Percentiles rank a stretch among this genome's conserved stretches.
Conservation (phyloP, 2,797 vertebrate genomes). For the Pangasius djambal region DNA sequence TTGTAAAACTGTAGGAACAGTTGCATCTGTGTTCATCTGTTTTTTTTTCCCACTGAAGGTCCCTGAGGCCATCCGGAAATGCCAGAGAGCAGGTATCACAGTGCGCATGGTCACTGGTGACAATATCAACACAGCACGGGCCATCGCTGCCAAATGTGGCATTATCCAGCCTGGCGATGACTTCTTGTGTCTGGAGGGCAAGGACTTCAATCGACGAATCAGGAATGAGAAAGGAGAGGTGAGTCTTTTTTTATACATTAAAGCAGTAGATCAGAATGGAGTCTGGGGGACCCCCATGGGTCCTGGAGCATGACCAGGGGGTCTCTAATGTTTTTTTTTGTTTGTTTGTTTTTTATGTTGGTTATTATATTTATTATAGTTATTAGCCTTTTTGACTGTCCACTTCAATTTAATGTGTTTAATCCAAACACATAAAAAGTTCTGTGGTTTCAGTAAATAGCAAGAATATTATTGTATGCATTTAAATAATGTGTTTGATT, state of each 20-base stretch:
- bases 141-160: slow-evolving; percentile 89
- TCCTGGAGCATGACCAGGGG: not conserved
- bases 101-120: slow-evolving; percentile 94
- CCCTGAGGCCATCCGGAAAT: slow-evolving; percentile 87
- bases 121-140: slow-evolving; percentile 91
- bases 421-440: not conserved
- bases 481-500: slow-evolving; percentile 1
- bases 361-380: not conserved
- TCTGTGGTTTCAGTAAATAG: not conserved
- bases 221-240: slow-evolving; percentile 94
- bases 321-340: not conserved
- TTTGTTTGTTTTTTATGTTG: not conserved
- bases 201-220: slow-evolving; percentile 91
- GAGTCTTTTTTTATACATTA: slow-evolving; percentile 2
- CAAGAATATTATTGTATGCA: not conserved
- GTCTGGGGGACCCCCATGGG: not conserved
- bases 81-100: slow-evolving; percentile 90
- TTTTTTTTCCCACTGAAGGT: slow-evolving; percentile 70
- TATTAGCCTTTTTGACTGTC: not conserved
- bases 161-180: slow-evolving; percentile 91
- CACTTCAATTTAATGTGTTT: not conserved
- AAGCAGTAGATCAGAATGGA: not conserved
- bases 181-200: slow-evolving; percentile 89
- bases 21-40: not conserved
- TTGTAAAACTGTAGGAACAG: not conserved